Evolutionary conservation across 2,797 vertebrate species (phyloP).

Genomic region (Microtus obscurus): DNA sequence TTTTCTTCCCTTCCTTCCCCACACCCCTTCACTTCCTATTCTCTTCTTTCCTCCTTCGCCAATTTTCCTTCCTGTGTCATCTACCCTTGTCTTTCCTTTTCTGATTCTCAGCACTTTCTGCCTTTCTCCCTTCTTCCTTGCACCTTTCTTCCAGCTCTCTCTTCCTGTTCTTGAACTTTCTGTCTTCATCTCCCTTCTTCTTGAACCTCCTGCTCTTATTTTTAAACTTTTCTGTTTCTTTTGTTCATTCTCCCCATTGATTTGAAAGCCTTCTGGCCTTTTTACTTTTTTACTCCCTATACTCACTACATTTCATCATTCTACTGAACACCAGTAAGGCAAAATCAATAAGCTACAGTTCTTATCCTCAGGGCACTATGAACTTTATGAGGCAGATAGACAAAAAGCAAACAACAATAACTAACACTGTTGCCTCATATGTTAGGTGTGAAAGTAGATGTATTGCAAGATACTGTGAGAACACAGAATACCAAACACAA

Average conservation of each 20-base stretch:
- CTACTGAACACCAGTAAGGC: conserved; percentile 7
- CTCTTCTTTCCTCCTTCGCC: background rate
- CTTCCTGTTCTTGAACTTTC: background rate
- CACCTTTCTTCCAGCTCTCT: too few relatives aligned
- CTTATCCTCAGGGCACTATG: background rate
- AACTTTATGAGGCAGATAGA: conserved; percentile 43
- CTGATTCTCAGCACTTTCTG: background rate
- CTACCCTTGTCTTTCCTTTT: background rate
- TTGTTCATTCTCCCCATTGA: background rate
- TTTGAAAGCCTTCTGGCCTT: background rate
- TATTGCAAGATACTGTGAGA: background rate
- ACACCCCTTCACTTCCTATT: background rate
- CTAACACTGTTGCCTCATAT: background rate
- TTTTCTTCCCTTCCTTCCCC: background rate
- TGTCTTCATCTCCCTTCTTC: background rate
- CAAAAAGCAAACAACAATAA: conserved; percentile 18
- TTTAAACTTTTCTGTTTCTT: background rate
- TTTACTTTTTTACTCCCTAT: background rate
- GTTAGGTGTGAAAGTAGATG: conserved; percentile 6
- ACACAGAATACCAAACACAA: background rate
- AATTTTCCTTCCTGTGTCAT: background rate
- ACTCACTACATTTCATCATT: background rate
- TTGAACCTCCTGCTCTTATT: too few relatives aligned
- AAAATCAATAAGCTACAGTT: conserved; percentile 47
- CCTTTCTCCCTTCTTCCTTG: background rate